Conservation (phyloP, 2,113 vertebrate species). For the Odobenus rosmarus region DNA sequence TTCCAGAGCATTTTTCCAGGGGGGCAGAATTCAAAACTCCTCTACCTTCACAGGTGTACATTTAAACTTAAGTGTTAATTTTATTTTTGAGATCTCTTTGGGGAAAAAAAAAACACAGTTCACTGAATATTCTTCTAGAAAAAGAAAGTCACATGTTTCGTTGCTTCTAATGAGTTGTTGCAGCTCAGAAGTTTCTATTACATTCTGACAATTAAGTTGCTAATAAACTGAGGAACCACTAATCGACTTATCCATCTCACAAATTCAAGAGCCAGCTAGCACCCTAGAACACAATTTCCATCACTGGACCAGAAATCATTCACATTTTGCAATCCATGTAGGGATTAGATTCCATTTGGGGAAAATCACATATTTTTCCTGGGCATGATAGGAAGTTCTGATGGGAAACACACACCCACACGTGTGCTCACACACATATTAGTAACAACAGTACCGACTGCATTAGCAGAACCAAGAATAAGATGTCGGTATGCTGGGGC, state of each 20-base stretch:
- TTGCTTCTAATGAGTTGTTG: slow-evolving; percentile 79
- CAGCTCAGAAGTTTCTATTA: slow-evolving; percentile 85
- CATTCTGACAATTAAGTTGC: slow-evolving; percentile 83
- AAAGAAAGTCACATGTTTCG: slow-evolving; percentile 71
- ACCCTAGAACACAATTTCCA: slow-evolving; percentile 76
- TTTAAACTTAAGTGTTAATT: slow-evolving; percentile 55
- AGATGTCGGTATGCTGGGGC: slow-evolving; percentile 80
- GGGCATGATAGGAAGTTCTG: slow-evolving; percentile 78
- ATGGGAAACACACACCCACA: slow-evolving; percentile 70
- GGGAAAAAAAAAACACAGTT: not conserved
- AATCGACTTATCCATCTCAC: slow-evolving; percentile 81
- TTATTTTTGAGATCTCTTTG: slow-evolving; percentile 61
- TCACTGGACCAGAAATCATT: slow-evolving; percentile 73
- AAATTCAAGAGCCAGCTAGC: slow-evolving; percentile 69
- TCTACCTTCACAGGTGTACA: not conserved
- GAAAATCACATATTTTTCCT: slow-evolving; percentile 73
- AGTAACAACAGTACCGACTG: slow-evolving; percentile 54
- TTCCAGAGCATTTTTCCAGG: not conserved
- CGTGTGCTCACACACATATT: not conserved
- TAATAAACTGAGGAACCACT: slow-evolving; percentile 84
- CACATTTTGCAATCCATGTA: slow-evolving; percentile 71
- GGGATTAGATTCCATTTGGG: slow-evolving; percentile 75
- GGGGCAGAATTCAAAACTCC: not conserved
- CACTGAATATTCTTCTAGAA: slow-evolving; percentile 72
- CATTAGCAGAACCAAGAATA: slow-evolving; percentile 75